phyloP scores from a whole-genome alignment of 1,140 invertebrate species.

The Ceratosolen solmsi region DNA sequence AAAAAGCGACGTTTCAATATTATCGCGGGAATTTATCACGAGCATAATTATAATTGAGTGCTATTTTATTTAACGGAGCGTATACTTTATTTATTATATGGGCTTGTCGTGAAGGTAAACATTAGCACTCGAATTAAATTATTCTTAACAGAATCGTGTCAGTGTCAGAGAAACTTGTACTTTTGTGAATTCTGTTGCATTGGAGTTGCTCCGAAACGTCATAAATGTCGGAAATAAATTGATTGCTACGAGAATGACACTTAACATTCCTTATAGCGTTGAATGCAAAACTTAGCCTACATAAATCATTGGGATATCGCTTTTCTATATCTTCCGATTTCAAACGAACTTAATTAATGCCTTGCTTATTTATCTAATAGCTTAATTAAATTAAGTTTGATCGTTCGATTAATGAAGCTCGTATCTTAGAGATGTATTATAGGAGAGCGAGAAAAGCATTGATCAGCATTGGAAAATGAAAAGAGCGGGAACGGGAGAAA shows the following conservation, averaged over 20 bases:
- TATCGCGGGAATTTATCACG: neutral
- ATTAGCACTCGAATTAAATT: neutral
- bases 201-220: neutral
- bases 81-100: neutral
- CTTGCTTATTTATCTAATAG: neutral
- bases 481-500: too few species aligned
- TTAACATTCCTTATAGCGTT: neutral
- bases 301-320: neutral
- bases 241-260: neutral
- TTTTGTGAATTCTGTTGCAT: neutral
- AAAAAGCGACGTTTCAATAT: neutral
- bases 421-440: too few species aligned
- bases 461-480: too few species aligned
- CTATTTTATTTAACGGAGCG: neutral
- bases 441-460: too few species aligned
- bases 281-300: neutral
- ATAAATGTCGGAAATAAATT: slow-evolving; percentile 9
- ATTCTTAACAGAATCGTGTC: neutral
- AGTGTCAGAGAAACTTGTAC: neutral
- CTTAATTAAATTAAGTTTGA: neutral
- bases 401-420: neutral
- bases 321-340: neutral
- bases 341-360: neutral
- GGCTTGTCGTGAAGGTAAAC: neutral
- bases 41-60: neutral